phyloP scores from a whole-genome alignment of 2,113 vertebrate genomes.

The Proteles cristata region DNA sequence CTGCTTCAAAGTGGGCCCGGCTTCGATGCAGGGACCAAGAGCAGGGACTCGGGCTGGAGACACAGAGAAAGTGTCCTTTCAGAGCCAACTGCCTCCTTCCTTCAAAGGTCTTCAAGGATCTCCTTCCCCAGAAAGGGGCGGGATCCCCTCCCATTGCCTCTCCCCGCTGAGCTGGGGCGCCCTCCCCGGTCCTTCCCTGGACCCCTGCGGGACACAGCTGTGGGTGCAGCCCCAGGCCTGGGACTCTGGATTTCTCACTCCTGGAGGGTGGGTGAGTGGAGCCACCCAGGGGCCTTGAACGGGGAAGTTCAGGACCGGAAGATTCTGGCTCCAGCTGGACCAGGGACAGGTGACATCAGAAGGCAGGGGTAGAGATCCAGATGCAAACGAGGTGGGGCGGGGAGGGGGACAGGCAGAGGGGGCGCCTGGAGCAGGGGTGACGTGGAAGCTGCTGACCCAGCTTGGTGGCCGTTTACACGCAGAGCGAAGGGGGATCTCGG shows the following conservation, averaged over 20 bases:
- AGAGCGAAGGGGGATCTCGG: background rate
- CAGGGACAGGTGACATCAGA: background rate
- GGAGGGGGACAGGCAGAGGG: no score
- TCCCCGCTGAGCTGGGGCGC: background rate
- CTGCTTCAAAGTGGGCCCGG: background rate
- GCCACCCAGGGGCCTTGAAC: background rate
- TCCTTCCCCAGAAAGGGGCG: background rate
- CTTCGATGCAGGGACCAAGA: background rate
- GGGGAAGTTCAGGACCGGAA: no score
- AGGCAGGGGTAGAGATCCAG: background rate
- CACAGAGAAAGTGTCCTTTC: no score
- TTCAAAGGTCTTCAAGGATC: background rate
- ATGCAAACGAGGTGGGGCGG: accelerated
- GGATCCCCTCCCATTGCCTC: background rate
- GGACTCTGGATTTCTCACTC: background rate
- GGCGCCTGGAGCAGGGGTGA: background rate
- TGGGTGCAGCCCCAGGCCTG: background rate
- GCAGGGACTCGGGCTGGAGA: background rate
- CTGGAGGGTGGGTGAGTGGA: no score
- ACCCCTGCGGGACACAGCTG: background rate
- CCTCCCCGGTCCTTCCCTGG: background rate
- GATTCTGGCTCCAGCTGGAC: background rate
- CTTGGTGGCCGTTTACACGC: background rate
- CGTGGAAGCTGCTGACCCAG: background rate
- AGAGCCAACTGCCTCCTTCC: background rate